These are phyloP conservation scores for Listronotus oregonensis DNA, from an alignment of 1,140 invertebrate species.

Conservation along the genomic window DNA sequence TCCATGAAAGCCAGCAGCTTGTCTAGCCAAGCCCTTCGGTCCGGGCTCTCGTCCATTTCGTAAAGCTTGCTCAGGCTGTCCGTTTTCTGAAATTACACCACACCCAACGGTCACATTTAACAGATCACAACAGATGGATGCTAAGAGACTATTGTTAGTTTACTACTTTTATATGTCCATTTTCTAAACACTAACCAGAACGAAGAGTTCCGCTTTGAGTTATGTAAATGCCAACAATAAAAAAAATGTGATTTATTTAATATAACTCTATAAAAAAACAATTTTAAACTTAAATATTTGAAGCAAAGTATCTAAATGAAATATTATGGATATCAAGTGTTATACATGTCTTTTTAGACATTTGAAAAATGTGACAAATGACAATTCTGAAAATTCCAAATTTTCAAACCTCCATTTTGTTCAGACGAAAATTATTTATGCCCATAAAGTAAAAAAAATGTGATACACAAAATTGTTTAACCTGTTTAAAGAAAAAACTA, in stretches of 20 bases:
- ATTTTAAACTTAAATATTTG: no score
- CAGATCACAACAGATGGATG: conserved; percentile 29
- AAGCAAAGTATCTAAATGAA: no score
- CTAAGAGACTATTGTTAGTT: conserved; percentile 8
- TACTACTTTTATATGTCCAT: conserved; percentile 18
- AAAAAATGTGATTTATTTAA: neutral
- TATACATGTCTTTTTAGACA: neutral
- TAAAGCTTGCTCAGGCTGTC: conserved; percentile 91
- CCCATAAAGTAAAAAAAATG: no score
- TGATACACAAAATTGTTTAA: no score
- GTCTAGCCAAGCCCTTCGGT: conserved; percentile 88
- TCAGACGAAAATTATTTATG: no score
- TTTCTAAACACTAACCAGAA: conserved; percentile 8
- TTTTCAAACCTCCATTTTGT: no score
- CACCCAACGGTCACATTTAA: conserved; percentile 37
- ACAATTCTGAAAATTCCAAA: no score
- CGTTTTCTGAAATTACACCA: conserved; percentile 71
- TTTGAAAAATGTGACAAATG: neutral
- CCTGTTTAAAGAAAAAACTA: no score
- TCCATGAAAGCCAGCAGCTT: conserved; percentile 93
- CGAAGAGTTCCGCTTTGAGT: neutral
- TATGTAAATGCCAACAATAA: neutral
- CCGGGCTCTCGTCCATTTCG: conserved; percentile 95
- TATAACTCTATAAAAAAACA: no score
- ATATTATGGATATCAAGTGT: neutral